These are phyloP conservation scores for Dufourea novaeangliae DNA, from an alignment of 1,140 invertebrate genomes.

Conservation along the genomic window DNA sequence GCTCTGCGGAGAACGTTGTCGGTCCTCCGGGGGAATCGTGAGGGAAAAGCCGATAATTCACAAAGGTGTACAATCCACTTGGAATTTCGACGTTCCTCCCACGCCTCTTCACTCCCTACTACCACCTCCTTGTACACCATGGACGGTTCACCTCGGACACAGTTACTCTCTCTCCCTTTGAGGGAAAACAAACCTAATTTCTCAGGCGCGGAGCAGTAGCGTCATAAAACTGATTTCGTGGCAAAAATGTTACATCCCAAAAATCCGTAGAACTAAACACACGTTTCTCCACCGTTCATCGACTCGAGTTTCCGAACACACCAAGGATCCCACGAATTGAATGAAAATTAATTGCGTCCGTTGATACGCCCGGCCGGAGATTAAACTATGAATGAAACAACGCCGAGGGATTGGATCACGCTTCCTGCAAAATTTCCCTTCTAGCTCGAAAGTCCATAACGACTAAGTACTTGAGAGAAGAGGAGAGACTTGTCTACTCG, in stretches of 20 bases:
- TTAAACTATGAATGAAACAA: conserved; percentile 38
- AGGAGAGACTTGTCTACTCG: conserved; percentile 51
- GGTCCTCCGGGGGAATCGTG: background rate
- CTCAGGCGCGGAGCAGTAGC: background rate
- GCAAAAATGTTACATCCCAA: background rate
- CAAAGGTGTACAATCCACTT: conserved; percentile 30
- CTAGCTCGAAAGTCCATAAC: conserved; percentile 36
- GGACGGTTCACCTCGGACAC: conserved; percentile 9
- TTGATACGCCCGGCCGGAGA: background rate
- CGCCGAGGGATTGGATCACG: conserved; percentile 13
- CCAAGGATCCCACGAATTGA: background rate
- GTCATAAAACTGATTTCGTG: conserved; percentile 16
- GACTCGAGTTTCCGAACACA: background rate
- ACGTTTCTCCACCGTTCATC: background rate
- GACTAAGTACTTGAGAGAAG: conserved; percentile 38
- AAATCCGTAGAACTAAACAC: too few relatives aligned
- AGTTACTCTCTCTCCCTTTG: conserved; percentile 15
- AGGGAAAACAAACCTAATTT: conserved; percentile 33
- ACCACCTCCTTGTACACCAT: background rate
- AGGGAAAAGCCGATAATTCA: conserved; percentile 25
- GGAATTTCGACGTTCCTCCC: conserved; percentile 23
- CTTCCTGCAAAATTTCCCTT: conserved; percentile 26
- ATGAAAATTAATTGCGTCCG: background rate
- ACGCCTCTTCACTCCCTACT: background rate
- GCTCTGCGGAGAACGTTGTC: background rate